phyloP scores from a whole-genome alignment of 1,140 invertebrate species.

The Heterodera schachtii region DNA sequence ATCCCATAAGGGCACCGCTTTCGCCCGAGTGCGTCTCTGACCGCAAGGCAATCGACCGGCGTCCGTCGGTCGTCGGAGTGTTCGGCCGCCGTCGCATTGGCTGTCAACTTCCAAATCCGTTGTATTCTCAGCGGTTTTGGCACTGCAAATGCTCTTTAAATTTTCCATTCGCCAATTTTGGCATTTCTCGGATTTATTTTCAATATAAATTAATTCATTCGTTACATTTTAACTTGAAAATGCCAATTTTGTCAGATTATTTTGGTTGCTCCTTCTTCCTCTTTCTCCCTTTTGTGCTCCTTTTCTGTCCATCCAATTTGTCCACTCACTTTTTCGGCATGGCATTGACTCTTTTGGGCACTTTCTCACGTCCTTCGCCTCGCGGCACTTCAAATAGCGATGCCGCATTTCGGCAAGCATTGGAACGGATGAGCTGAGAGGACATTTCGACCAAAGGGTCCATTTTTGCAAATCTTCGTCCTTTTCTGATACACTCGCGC shows the following conservation, averaged over 20 bases:
- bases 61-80: neutral
- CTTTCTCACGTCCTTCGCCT: slow-evolving; percentile 53
- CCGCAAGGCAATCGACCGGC: slow-evolving; percentile 44
- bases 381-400: slow-evolving; percentile 50
- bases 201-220: no score
- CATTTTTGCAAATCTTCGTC: slow-evolving; percentile 22
- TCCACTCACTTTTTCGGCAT: slow-evolving; percentile 50
- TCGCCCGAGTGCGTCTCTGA: slow-evolving; percentile 45
- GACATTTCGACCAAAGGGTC: slow-evolving; percentile 37
- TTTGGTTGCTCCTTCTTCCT: neutral
- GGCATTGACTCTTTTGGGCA: slow-evolving; percentile 54
- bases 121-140: slow-evolving; percentile 11
- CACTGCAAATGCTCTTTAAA: slow-evolving; percentile 14
- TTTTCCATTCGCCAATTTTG: neutral
- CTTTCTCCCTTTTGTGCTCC: no score
- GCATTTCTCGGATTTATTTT: no score
- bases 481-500: neutral
- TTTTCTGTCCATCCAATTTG: no score
- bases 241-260: no score
- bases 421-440: neutral
- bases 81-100: neutral
- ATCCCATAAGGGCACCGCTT: slow-evolving; percentile 57
- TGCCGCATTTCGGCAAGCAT: slow-evolving; percentile 41
- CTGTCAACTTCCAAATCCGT: neutral
- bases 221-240: no score